These are phyloP conservation scores for Petrocephalus microphthalmus DNA, from an alignment of 2,113 vertebrate genomes.

Conservation along the genomic window DNA sequence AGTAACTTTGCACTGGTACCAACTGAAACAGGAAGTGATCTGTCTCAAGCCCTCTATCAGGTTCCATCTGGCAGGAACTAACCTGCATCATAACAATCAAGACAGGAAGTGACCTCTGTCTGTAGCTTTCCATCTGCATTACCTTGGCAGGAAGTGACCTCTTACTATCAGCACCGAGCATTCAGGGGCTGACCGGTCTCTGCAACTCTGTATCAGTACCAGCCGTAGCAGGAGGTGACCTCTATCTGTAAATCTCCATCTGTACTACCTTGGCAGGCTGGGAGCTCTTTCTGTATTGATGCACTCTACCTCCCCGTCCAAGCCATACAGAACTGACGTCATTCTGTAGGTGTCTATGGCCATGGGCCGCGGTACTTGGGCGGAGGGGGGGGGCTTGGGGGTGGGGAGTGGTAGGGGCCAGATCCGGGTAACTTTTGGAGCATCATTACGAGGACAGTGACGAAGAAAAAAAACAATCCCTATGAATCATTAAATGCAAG, in stretches of 20 bases:
- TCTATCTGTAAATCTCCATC: constrained; percentile 10
- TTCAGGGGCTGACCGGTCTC: neutral
- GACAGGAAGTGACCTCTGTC: constrained; percentile 7
- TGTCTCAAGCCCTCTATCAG: neutral
- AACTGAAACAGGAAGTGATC: neutral
- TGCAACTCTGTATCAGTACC: neutral
- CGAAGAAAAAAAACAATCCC: neutral
- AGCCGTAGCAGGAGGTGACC: neutral
- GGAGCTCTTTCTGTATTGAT: neutral
- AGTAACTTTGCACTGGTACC: neutral
- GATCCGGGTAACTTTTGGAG: neutral
- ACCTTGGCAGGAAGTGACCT: neutral
- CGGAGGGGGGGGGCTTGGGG: neutral
- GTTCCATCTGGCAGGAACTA: neutral
- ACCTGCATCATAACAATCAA: neutral
- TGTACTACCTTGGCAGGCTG: constrained; percentile 3
- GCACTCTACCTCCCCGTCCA: neutral
- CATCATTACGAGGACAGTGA: neutral
- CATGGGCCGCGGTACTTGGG: neutral
- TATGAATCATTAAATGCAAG: neutral
- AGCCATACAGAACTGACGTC: neutral
- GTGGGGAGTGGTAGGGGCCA: no score
- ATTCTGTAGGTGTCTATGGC: neutral
- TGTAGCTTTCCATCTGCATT: neutral
- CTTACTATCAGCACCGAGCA: neutral